These are phyloP conservation scores for Antheraea mylitta DNA, from an alignment of 1,140 invertebrate species.

Conservation along the genomic window DNA sequence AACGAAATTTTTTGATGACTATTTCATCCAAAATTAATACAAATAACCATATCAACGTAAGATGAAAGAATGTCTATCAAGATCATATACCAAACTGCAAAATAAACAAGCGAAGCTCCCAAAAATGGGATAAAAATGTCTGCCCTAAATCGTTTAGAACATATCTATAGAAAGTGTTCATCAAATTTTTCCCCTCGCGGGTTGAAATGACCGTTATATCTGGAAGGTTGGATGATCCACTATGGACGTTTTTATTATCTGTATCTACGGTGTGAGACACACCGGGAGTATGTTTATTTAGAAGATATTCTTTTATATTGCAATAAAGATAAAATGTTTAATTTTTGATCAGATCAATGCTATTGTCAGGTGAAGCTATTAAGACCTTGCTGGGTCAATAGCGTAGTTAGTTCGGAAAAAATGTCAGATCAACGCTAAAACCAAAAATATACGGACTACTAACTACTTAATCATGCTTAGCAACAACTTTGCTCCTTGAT, in stretches of 20 bases:
- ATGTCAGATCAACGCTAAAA: too few species aligned
- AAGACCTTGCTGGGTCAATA: too few species aligned
- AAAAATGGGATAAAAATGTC: not conserved
- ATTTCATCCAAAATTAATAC: not conserved
- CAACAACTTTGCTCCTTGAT: too few species aligned
- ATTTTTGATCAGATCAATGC: too few species aligned
- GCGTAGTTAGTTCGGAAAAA: too few species aligned
- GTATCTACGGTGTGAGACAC: not conserved
- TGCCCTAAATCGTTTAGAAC: not conserved
- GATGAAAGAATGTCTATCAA: not conserved
- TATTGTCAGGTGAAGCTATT: too few species aligned
- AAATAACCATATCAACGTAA: not conserved
- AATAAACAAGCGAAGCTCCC: not conserved
- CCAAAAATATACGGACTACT: too few species aligned
- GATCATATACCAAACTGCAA: not conserved
- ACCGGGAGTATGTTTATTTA: not conserved
- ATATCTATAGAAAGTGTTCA: not conserved
- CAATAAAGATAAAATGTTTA: too few species aligned
- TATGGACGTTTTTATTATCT: not conserved
- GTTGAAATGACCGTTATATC: not conserved
- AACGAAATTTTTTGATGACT: too few species aligned
- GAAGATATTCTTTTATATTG: too few species aligned
- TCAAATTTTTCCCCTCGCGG: not conserved
- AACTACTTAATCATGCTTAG: too few species aligned
- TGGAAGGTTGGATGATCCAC: not conserved